A percentile compares a stretch with the other conserved stretches of the same genome.
Conservation (phyloP, 30 jellyfish, hydroid and myxozoan species). For the Haliclystus octoradiatus region DNA sequence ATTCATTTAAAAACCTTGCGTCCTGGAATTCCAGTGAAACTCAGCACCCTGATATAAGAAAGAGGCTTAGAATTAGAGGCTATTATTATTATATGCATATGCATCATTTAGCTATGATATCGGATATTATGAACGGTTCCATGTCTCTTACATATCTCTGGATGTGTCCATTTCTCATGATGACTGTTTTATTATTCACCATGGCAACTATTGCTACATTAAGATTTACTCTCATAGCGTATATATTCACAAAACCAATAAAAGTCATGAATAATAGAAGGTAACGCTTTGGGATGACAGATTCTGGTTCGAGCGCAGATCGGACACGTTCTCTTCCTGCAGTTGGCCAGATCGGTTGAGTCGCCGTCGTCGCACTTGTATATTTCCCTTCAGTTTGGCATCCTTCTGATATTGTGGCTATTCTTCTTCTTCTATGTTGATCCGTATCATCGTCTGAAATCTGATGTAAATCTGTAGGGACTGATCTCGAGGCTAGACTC, state of each 20-base stretch:
- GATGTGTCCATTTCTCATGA: conserved; percentile 36
- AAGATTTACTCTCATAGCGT: conserved; percentile 61
- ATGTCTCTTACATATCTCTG: conserved; percentile 38
- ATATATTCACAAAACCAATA: conserved; percentile 55
- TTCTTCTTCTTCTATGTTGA: not conserved
- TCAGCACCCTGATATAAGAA: conserved; percentile 28
- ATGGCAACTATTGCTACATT: conserved; percentile 79
- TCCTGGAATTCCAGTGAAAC: conserved; percentile 25
- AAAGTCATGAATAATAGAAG: conserved; percentile 48
- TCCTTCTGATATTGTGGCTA: not conserved
- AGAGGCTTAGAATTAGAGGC: not conserved
- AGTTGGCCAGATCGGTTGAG: not conserved
- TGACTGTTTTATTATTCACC: conserved; percentile 72
- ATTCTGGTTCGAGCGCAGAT: not conserved
- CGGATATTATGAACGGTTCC: no score
- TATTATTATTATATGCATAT: no score
- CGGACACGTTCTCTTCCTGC: not conserved
- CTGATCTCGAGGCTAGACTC: no score
- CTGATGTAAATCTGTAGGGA: not conserved
- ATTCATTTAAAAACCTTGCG: conserved; percentile 35
- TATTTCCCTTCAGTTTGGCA: not conserved
- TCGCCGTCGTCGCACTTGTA: no score
- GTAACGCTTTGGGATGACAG: conserved; percentile 49
- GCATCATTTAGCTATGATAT: no score
- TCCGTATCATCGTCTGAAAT: not conserved